Percentiles rank a stretch among this genome's conserved stretches.
These are phyloP conservation scores for Andrena dorsata DNA, from an alignment of 2,888 invertebrate species.

Conservation along the genomic window DNA sequence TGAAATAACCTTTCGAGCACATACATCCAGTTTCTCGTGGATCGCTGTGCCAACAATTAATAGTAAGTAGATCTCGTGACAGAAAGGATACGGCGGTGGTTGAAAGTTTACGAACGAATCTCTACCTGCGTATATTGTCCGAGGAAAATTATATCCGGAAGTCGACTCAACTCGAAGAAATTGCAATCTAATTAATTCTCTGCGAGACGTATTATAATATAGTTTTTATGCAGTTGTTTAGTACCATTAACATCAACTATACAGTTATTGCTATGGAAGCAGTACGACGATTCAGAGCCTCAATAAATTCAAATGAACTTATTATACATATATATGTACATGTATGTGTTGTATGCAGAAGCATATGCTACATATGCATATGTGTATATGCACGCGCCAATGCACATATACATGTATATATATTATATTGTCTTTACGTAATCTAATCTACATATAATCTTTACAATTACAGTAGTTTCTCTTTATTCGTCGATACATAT, in stretches of 20 bases:
- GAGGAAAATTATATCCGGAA: slow-evolving; percentile 79
- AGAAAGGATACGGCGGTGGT: slow-evolving; percentile 66
- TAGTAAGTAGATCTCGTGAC: slow-evolving; percentile 59
- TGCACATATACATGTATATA: slow-evolving; percentile 52
- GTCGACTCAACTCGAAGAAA: slow-evolving; percentile 75
- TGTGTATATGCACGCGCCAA: neutral
- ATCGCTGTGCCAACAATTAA: slow-evolving; percentile 70
- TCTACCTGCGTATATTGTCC: slow-evolving; percentile 74
- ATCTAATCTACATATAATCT: slow-evolving; percentile 75
- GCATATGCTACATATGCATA: slow-evolving; percentile 23
- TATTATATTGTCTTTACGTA: slow-evolving; percentile 78
- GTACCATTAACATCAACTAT: slow-evolving; percentile 83
- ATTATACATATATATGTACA: slow-evolving; percentile 37
- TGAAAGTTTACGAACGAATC: slow-evolving; percentile 48
- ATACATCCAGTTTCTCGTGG: slow-evolving; percentile 24
- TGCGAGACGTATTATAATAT: slow-evolving; percentile 66
- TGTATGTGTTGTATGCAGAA: neutral
- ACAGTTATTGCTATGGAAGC: slow-evolving; percentile 84
- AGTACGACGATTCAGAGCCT: slow-evolving; percentile 80
- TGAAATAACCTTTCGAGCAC: slow-evolving; percentile 1
- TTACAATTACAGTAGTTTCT: slow-evolving; percentile 70
- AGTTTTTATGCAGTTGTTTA: slow-evolving; percentile 74
- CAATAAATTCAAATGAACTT: slow-evolving; percentile 81
- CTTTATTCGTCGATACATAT: slow-evolving; percentile 56
- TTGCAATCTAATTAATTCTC: slow-evolving; percentile 66